Percentiles rank a stretch among this genome's conserved stretches.
Conservation (phyloP, 2,797 vertebrate species). For the Oreochromis mossambicus region DNA sequence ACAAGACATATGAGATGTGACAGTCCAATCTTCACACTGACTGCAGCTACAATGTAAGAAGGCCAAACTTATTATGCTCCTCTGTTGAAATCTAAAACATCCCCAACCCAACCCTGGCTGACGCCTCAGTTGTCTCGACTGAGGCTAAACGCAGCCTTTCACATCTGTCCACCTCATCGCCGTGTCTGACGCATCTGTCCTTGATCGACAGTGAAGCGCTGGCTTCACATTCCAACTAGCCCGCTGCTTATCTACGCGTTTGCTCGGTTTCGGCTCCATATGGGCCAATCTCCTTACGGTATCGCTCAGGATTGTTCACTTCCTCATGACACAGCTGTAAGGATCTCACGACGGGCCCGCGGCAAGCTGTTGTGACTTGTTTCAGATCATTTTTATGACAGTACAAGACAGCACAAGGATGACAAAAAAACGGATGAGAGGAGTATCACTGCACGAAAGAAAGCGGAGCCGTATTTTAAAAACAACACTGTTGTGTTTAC, state of each 20-base stretch:
- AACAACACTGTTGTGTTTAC: neutral
- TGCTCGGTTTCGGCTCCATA: neutral
- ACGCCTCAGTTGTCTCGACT: neutral
- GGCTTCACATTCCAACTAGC: neutral
- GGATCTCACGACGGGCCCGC: neutral
- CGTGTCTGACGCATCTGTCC: neutral
- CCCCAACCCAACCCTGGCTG: neutral
- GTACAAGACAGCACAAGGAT: neutral
- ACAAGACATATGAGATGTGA: neutral
- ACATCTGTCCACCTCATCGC: neutral
- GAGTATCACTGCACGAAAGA: neutral
- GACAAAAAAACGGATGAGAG: neutral
- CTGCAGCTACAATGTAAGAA: neutral
- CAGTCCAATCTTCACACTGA: neutral
- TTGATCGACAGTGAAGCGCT: neutral
- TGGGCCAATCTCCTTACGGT: neutral
- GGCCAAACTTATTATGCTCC: neutral
- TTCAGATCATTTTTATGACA: constrained; percentile 15
- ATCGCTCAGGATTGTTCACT: neutral
- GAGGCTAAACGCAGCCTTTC: neutral
- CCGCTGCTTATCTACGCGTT: neutral
- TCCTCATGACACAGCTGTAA: neutral
- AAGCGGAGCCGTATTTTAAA: neutral
- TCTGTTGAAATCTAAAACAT: neutral
- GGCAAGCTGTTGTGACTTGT: neutral